Conservation (phyloP, 2,888 invertebrate species). For the Apamea anceps region DNA sequence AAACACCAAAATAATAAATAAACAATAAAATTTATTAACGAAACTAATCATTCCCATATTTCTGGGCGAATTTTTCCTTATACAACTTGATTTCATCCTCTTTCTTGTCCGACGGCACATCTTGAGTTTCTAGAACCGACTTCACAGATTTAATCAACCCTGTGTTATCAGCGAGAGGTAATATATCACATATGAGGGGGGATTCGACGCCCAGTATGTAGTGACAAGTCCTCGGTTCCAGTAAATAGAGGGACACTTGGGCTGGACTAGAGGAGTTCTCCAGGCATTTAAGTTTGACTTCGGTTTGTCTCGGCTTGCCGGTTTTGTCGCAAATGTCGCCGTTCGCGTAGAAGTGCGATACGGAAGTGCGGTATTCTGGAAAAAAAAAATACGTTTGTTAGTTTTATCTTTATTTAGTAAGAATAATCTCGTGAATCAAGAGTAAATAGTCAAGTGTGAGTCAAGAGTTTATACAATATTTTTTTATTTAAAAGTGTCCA, state of each 20-base stretch:
- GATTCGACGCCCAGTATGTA: conserved; percentile 99
- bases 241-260: conserved; percentile 95
- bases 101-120: conserved; percentile 64
- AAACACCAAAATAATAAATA: conserved; percentile 51
- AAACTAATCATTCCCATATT: conserved; percentile 79
- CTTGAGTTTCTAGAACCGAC: conserved; percentile 63
- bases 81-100: conserved; percentile 69
- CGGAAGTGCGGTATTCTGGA: conserved; percentile 91
- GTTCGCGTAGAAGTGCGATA: conserved; percentile 96
- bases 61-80: conserved; percentile 70
- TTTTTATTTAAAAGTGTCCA: too few species aligned
- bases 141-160: conserved; percentile 90
- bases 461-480: neutral
- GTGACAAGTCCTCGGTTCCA: conserved; percentile 98
- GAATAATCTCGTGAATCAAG: neutral
- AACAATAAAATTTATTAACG: conserved; percentile 55
- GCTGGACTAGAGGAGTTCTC: conserved; percentile 93
- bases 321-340: conserved; percentile 97
- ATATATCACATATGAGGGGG: conserved; percentile 95
- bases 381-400: conserved; percentile 10
- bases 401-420: neutral
- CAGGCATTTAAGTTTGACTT: conserved; percentile 95
- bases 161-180: conserved; percentile 94
- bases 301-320: conserved; percentile 94
- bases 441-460: too few species aligned